Base-by-base conservation (phyloP, 37 sponge, comb jelly and placozoan species). In the Tethya wilhelma region DNA sequence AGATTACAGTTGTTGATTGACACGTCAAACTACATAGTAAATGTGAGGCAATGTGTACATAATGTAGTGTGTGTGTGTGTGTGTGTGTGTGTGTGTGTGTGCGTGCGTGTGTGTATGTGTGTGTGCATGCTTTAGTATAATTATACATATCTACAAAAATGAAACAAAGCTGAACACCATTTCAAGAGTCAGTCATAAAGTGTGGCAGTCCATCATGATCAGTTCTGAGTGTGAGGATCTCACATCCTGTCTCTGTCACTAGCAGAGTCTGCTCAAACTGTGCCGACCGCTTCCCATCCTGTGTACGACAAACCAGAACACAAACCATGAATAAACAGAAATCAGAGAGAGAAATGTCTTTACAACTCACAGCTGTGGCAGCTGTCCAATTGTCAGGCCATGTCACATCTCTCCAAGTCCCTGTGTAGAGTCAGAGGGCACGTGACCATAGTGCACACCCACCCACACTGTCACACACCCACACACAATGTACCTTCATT, bases 341-440 rank as follows among this genome's bases (percentile, higher is more conserved):
- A 65, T 20, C 2, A 4, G 36, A 65, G 4, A 30, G 28, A 60
- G 22, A 25, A 12, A 8, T 12, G 63, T n/a, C 22, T n/a, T n/a
- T n/a, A 8, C 11, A 2, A 86, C 83, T 68, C 56, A 96, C 96
- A 31, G 67, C 55, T 14, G 98, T 97, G 14, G 78, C 86, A 17
- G 98, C 87, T 38, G 93, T 97, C 98, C 98, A 97, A 55, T 92
- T 78, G 65, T 97, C 98, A 36, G 98, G 98, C 98, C 98, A 97
- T 4, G 93, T 87, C 2, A 75, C 76, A 73, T 97, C 98, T 39
- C 76, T 77, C 98, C 98, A 97, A 28, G 82, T 77, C 11, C 95
- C 93, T 82, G 56, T 19, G 8, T 30, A 45, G 66, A 38, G n/a
- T 22, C 9, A 60, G 63, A 60, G 63, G 22, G 22, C 25, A 26